Percentiles rank a stretch among this genome's conserved stretches.
phyloP scores from a whole-genome alignment of 2,113 vertebrate genomes.

The Gadus macrocephalus region DNA sequence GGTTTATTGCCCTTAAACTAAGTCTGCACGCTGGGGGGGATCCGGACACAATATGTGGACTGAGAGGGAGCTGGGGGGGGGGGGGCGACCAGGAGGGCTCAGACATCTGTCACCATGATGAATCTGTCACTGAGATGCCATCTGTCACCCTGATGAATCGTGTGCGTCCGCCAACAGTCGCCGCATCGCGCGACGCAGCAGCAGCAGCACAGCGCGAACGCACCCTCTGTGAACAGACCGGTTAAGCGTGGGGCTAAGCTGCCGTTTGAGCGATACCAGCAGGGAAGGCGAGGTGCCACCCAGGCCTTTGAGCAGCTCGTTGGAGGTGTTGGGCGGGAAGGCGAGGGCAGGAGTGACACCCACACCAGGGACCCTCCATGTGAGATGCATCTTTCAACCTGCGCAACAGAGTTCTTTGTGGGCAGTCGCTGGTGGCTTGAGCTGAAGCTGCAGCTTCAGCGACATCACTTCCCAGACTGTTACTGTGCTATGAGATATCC shows the following conservation, averaged over 20 bases:
- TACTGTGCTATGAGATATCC: too few species aligned
- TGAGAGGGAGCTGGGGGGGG: slow-evolving; percentile 1
- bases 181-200: slow-evolving; percentile 8
- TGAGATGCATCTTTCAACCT: too few species aligned
- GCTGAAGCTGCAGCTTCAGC: slow-evolving; percentile 50
- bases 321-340: neutral
- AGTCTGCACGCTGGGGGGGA: too few species aligned
- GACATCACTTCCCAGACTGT: slow-evolving; percentile 25
- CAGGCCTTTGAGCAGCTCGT: neutral
- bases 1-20: too few species aligned
- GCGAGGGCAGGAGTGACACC: slow-evolving; percentile 12
- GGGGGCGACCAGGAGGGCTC: neutral
- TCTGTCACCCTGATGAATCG: slow-evolving; percentile 58
- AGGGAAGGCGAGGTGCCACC: slow-evolving; percentile 45
- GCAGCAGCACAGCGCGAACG: slow-evolving; percentile 29
- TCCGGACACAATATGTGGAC: too few species aligned
- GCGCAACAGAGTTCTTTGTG: too few species aligned
- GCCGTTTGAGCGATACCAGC: slow-evolving; percentile 54
- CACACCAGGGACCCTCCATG: too few species aligned
- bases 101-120: neutral
- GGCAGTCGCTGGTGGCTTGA: slow-evolving; percentile 20
- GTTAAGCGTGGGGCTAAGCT: slow-evolving; percentile 63
- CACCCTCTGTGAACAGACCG: slow-evolving; percentile 36
- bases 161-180: slow-evolving; percentile 60
- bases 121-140: slow-evolving; percentile 43